A percentile compares a stretch with the other conserved stretches of the same genome.
Conservation (phyloP, 1,140 invertebrate species). For the Aporrectodea caliginosa region DNA sequence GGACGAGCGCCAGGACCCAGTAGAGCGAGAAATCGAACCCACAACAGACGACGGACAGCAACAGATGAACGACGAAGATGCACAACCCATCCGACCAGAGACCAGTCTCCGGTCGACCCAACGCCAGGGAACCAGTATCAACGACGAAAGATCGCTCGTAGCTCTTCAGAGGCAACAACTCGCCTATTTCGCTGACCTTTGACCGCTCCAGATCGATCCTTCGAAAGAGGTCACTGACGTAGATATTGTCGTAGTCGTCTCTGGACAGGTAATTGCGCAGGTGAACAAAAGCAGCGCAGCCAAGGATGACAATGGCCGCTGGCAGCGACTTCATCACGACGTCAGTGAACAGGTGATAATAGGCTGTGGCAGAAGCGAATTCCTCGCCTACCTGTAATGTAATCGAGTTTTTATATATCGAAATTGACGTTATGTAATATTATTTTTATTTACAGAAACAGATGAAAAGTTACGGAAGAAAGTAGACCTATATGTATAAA, state of each 20-base stretch:
- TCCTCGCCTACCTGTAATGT: background rate
- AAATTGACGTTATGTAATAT: too few relatives aligned
- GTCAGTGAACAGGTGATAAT: background rate
- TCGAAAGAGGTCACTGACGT: background rate
- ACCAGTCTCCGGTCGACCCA: slow-evolving; percentile 19
- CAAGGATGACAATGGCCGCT: background rate
- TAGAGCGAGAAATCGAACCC: slow-evolving; percentile 31
- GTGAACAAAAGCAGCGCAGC: background rate
- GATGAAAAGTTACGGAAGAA: too few relatives aligned
- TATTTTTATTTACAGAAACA: too few relatives aligned
- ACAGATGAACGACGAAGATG: slow-evolving; percentile 20
- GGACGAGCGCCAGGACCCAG: slow-evolving; percentile 22
- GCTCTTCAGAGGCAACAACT: slow-evolving; percentile 28
- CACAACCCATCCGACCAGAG: slow-evolving; percentile 23
- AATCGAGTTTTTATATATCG: too few relatives aligned
- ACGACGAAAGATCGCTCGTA: slow-evolving; percentile 24
- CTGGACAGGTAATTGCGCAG: background rate
- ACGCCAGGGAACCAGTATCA: background rate
- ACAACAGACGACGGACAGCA: slow-evolving; percentile 10
- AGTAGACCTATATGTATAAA: too few relatives aligned
- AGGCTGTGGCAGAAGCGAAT: background rate
- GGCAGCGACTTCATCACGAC: background rate
- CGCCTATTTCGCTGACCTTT: too few relatives aligned
- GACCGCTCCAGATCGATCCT: background rate
- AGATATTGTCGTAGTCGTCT: background rate